A percentile compares a stretch with the other conserved stretches of the same genome.
Evolutionary conservation across 2,888 invertebrate genomes (phyloP).

Genomic region (Petrophora chlorosata): DNA sequence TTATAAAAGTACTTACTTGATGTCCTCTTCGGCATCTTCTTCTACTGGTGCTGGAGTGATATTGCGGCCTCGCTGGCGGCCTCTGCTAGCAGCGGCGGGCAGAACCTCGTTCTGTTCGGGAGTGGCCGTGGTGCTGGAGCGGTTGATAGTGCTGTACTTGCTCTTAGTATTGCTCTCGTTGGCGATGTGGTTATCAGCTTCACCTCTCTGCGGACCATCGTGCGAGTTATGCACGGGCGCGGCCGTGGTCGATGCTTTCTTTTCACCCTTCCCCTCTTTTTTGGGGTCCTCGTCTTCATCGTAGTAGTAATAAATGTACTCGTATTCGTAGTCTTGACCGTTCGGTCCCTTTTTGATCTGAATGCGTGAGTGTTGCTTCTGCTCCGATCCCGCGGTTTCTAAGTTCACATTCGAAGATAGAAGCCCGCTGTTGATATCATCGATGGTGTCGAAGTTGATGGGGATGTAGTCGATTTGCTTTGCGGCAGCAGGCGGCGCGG

Average conservation of each 20-base stretch:
- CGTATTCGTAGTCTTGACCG: constrained; percentile 95
- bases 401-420: constrained; percentile 80
- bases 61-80: constrained; percentile 78
- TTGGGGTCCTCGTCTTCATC: constrained; percentile 89
- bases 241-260: constrained; percentile 48
- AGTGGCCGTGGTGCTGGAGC: constrained; percentile 65
- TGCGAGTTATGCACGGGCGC: constrained; percentile 79
- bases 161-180: constrained; percentile 77
- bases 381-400: constrained; percentile 87
- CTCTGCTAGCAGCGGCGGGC: constrained; percentile 69
- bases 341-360: constrained; percentile 95
- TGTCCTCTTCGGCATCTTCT: constrained; percentile 75
- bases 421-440: constrained; percentile 75
- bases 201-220: constrained; percentile 84
- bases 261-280: constrained; percentile 59
- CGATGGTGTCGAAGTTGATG: constrained; percentile 78
- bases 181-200: constrained; percentile 68
- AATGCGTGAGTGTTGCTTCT: constrained; percentile 87
- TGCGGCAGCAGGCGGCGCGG: constrained; percentile 67
- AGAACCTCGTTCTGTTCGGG: constrained; percentile 88
- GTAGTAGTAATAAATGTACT: constrained; percentile 95
- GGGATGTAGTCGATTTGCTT: constrained; percentile 72
- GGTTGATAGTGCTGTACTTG: constrained; percentile 83
- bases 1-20: constrained; percentile 56
- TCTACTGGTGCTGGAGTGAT: constrained; percentile 74